phyloP scores from a whole-genome alignment of 2,113 vertebrate species.

The Scatophagus argus region DNA sequence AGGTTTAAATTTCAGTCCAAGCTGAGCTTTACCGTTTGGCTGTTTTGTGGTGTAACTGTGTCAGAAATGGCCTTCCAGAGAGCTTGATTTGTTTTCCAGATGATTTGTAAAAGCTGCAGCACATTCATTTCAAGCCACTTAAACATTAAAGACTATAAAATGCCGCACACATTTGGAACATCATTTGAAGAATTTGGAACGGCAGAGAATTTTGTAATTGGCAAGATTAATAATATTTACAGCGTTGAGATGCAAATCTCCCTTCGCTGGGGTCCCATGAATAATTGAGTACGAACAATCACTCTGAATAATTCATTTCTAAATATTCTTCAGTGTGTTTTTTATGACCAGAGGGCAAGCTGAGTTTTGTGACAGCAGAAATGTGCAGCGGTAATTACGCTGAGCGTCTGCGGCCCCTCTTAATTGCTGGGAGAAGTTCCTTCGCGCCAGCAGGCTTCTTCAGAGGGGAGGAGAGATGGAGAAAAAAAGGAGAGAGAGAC shows the following conservation, averaged over 20 bases:
- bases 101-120: constrained; percentile 72
- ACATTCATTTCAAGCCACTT: constrained; percentile 78
- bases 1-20: neutral
- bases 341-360: constrained; percentile 83
- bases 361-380: constrained; percentile 83
- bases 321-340: constrained; percentile 84
- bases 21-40: constrained; percentile 42
- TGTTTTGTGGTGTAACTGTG: constrained; percentile 30
- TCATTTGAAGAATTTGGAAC: constrained; percentile 81
- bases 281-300: constrained; percentile 86
- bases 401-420: constrained; percentile 76
- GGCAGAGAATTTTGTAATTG: constrained; percentile 85
- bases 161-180: constrained; percentile 71
- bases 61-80: constrained; percentile 41
- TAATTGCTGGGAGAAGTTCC: constrained; percentile 85
- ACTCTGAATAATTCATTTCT: constrained; percentile 86
- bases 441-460: constrained; percentile 74
- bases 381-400: constrained; percentile 81
- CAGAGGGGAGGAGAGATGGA: constrained; percentile 54
- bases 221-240: constrained; percentile 87
- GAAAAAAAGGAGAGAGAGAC: constrained; percentile 50
- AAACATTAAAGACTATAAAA: constrained; percentile 81
- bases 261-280: constrained; percentile 77
- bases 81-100: constrained; percentile 71
- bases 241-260: constrained; percentile 83